Percentiles rank a stretch among this genome's conserved stretches.
phyloP scores from a whole-genome alignment of 2,797 vertebrate species.

The Prunella strophiata region DNA sequence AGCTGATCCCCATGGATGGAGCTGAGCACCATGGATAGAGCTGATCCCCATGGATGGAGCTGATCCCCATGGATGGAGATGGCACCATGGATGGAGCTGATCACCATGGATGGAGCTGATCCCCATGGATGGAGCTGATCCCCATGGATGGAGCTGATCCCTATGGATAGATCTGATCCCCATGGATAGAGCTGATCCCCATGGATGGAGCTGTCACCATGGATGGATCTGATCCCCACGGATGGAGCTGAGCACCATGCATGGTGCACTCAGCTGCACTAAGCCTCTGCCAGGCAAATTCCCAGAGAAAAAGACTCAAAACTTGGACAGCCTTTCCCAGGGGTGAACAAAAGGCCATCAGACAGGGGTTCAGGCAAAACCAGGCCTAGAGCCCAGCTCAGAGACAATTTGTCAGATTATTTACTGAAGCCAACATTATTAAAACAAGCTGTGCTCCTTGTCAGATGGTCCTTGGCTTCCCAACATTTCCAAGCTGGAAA shows the following conservation, averaged over 20 bases:
- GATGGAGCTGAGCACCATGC: not conserved
- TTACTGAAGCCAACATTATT: not conserved
- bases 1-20: not conserved
- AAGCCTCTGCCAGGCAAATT: not conserved
- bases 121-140: too few relatives aligned
- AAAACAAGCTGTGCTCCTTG: not conserved
- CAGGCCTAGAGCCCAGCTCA: not conserved
- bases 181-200: not conserved
- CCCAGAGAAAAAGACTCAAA: not conserved
- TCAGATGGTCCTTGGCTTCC: not conserved
- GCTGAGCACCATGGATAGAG: too few relatives aligned
- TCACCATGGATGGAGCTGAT: not conserved
- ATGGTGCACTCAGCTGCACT: not conserved
- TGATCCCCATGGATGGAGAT: too few relatives aligned
- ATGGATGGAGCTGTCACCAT: not conserved
- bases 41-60: too few relatives aligned
- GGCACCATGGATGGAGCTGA: too few relatives aligned
- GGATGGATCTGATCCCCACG: not conserved
- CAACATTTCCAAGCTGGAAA: not conserved
- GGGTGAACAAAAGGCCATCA: not conserved
- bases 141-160: too few relatives aligned
- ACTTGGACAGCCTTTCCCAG: rapidly evolving
- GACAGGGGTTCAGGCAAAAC: not conserved
- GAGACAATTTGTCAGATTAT: not conserved
- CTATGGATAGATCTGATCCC: too few relatives aligned